Conservation (phyloP, 2,113 vertebrate species). For the Petromus typicus region DNA sequence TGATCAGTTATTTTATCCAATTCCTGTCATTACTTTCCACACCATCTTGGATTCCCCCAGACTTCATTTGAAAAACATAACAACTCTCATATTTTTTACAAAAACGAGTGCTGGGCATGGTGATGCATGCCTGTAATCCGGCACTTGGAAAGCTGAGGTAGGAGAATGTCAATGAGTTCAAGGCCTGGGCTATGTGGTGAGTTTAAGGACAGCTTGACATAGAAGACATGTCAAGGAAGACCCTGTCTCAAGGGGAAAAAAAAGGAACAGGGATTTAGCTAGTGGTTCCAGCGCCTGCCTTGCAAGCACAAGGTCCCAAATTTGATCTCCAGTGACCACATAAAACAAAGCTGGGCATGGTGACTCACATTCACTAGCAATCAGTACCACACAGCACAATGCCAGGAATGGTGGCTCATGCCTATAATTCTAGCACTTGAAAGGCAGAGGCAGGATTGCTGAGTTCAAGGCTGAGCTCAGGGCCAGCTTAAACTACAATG, state of each 20-base stretch:
- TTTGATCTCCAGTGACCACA: too few relatives aligned
- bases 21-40: slow-evolving; percentile 98
- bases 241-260: not conserved
- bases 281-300: too few relatives aligned
- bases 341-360: too few relatives aligned
- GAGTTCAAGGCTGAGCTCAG: too few relatives aligned
- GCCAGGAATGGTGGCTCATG: too few relatives aligned
- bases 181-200: not conserved
- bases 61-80: slow-evolving; percentile 43
- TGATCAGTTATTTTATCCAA: slow-evolving; percentile 77
- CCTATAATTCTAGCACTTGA: too few relatives aligned
- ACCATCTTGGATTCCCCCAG: slow-evolving; percentile 98
- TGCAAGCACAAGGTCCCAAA: too few relatives aligned
- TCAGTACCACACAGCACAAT: too few relatives aligned
- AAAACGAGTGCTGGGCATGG: not conserved
- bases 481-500: too few relatives aligned
- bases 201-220: not conserved
- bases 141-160: not conserved
- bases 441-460: too few relatives aligned
- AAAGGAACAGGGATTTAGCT: too few relatives aligned
- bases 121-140: not conserved
- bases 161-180: not conserved
- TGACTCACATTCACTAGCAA: too few relatives aligned
- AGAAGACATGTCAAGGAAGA: not conserved
- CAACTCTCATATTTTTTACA: slow-evolving; percentile 2